A percentile compares a stretch with the other conserved stretches of the same genome.
Conservation (phyloP, 2,113 vertebrate genomes). For the Ardeotis arabs region DNA sequence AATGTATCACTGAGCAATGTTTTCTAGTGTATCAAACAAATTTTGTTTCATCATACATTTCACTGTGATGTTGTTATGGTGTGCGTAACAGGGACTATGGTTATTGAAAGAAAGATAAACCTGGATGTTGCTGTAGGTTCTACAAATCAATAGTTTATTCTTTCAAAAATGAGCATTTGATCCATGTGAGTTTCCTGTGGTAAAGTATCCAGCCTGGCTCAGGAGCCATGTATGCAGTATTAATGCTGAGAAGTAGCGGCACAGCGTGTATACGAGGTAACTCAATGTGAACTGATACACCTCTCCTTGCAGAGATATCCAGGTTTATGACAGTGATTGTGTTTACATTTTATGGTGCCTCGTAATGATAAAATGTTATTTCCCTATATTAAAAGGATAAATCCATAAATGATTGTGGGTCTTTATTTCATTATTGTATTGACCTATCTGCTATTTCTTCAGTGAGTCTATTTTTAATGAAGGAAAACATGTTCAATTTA, state of each 20-base stretch:
- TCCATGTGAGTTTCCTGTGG: conserved; percentile 37
- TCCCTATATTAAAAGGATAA: conserved; percentile 90
- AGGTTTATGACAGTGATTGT: conserved; percentile 91
- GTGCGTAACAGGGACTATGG: conserved; percentile 84
- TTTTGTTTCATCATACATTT: conserved; percentile 79
- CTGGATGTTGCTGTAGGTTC: conserved; percentile 79
- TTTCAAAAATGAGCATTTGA: conserved; percentile 59
- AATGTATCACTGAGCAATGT: conserved; percentile 79
- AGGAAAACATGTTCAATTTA: not conserved
- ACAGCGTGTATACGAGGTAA: conserved; percentile 69
- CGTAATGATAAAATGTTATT: conserved; percentile 88
- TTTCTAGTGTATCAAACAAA: conserved; percentile 75
- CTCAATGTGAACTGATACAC: conserved; percentile 60
- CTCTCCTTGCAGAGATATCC: conserved; percentile 77
- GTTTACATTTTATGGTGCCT: conserved; percentile 99
- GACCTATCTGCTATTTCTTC: not conserved
- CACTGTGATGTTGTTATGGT: conserved; percentile 87
- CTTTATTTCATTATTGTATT: conserved; percentile 64
- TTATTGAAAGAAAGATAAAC: conserved; percentile 85
- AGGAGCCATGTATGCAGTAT: conserved; percentile 49
- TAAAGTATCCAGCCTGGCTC: conserved; percentile 22
- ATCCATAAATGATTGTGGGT: conserved; percentile 73
- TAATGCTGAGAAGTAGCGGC: conserved; percentile 33
- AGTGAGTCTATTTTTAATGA: conserved; percentile 7
- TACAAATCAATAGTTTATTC: conserved; percentile 56